phyloP scores from a whole-genome alignment of 2,888 invertebrate species.

The Pollenia angustigena region DNA sequence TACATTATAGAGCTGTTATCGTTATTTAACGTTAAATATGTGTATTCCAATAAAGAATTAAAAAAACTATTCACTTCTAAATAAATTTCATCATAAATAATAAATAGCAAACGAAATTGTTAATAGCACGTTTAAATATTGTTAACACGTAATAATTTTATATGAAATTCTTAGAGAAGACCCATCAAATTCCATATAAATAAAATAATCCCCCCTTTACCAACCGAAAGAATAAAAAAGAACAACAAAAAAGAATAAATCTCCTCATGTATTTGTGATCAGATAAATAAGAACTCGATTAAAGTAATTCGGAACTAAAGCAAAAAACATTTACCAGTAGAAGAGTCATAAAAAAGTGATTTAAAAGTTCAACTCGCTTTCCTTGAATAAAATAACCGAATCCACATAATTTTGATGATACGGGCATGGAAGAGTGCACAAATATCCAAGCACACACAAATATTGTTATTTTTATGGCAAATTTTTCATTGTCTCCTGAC shows the following conservation, averaged over 20 bases:
- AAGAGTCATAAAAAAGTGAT: slow-evolving; percentile 66
- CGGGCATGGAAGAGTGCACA: slow-evolving; percentile 45
- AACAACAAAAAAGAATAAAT: slow-evolving; percentile 31
- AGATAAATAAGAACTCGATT: slow-evolving; percentile 68
- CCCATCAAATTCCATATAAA: slow-evolving; percentile 60
- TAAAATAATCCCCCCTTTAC: slow-evolving; percentile 30
- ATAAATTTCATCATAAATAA: slow-evolving; percentile 45
- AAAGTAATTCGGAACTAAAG: slow-evolving; percentile 71
- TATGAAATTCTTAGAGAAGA: slow-evolving; percentile 70
- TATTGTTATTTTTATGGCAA: slow-evolving; percentile 80
- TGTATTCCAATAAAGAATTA: slow-evolving; percentile 30
- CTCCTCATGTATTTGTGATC: slow-evolving; percentile 67
- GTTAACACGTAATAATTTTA: slow-evolving; percentile 68
- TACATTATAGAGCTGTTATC: background rate
- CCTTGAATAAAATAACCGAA: slow-evolving; percentile 69
- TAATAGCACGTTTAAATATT: slow-evolving; percentile 65
- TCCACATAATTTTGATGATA: slow-evolving; percentile 46
- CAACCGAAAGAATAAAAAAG: slow-evolving; percentile 27
- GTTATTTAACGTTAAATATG: slow-evolving; percentile 25
- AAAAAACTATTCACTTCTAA: slow-evolving; percentile 36
- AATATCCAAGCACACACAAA: slow-evolving; percentile 51
- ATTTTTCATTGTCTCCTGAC: slow-evolving; percentile 77
- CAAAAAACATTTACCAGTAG: slow-evolving; percentile 55
- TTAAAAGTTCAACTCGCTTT: slow-evolving; percentile 72
- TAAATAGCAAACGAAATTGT: slow-evolving; percentile 45